Evolutionary conservation across 1,140 invertebrate species (phyloP).

Genomic region (Camponotus pennsylvanicus): DNA sequence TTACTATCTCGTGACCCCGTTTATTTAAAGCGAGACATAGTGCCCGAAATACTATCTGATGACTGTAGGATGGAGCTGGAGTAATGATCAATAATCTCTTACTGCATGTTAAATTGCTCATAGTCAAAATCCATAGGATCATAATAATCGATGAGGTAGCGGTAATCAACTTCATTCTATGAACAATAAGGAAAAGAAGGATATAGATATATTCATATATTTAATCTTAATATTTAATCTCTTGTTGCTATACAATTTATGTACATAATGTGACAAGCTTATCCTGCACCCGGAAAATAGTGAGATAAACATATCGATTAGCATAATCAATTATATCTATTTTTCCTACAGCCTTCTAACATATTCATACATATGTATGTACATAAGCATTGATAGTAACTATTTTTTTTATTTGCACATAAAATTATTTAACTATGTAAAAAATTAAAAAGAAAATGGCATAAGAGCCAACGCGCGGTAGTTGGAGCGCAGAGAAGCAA

Average conservation of each 20-base stretch:
- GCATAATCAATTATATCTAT: neutral
- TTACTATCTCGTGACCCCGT: slow-evolving; percentile 85
- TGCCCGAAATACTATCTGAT: slow-evolving; percentile 86
- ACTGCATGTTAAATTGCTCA: slow-evolving; percentile 23
- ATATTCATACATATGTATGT: neutral
- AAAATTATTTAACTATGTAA: neutral
- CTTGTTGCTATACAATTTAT: neutral
- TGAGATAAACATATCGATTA: neutral
- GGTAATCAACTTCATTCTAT: slow-evolving; percentile 21
- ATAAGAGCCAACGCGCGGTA: too few species aligned
- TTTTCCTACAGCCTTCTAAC: neutral
- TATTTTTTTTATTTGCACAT: neutral
- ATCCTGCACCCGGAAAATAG: neutral
- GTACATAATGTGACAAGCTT: neutral
- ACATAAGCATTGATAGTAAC: neutral
- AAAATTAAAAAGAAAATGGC: too few species aligned
- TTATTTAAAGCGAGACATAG: slow-evolving; percentile 79
- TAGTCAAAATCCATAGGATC: slow-evolving; percentile 22
- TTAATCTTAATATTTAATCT: neutral
- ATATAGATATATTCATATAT: neutral
- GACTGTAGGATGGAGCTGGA: slow-evolving; percentile 86
- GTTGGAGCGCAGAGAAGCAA: too few species aligned
- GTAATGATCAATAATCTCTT: slow-evolving; percentile 86
- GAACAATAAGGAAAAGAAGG: neutral
- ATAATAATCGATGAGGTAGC: neutral